phyloP scores from a whole-genome alignment of 1,140 invertebrate genomes.

The Pissodes strobi region DNA sequence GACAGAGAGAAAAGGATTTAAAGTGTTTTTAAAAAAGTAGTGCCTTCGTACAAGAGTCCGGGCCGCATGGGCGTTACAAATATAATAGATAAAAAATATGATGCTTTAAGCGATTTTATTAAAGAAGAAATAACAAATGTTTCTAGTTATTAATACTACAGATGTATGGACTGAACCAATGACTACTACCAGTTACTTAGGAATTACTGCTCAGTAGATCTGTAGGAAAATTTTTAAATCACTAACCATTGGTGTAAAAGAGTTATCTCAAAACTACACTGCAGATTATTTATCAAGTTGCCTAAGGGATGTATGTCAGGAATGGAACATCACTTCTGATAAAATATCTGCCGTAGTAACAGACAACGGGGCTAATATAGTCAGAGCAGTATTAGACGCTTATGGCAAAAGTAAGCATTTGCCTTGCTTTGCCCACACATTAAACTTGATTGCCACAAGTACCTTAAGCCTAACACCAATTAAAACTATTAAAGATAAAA shows the following conservation, averaged over 20 bases:
- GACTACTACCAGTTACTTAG: slow-evolving; percentile 1
- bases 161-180: slow-evolving; percentile 4
- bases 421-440: too few relatives aligned
- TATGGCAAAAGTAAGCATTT: too few relatives aligned
- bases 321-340: background rate
- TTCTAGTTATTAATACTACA: background rate
- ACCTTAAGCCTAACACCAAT: background rate
- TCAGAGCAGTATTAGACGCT: background rate
- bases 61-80: background rate
- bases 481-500: background rate
- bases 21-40: background rate
- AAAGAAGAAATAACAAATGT: background rate
- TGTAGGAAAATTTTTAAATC: slow-evolving; percentile 2
- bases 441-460: too few relatives aligned
- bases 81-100: background rate
- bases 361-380: background rate
- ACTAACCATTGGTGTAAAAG: background rate
- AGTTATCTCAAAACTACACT: background rate
- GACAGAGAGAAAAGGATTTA: background rate
- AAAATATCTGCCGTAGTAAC: background rate
- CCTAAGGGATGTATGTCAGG: background rate
- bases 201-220: slow-evolving; percentile 9
- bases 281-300: background rate
- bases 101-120: background rate
- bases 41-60: background rate